Evolutionary conservation across 2,797 vertebrate species (phyloP), one percentile per base, ranked within the genome.

Genomic region (Cuniculus paca): DNA sequence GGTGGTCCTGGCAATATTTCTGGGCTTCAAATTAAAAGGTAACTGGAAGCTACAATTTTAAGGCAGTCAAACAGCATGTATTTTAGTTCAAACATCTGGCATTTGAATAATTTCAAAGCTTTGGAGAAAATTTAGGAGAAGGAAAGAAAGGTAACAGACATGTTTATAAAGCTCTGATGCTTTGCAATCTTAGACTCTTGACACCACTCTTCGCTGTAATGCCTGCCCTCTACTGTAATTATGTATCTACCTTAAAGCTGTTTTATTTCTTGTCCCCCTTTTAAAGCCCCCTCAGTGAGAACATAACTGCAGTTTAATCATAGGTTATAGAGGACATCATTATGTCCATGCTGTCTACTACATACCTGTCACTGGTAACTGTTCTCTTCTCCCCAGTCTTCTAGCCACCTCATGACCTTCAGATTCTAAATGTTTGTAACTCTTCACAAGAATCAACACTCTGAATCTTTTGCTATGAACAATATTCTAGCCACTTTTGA

Each of bases 21-120:
- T 96, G 90, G 91, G 77, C 45, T 97, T 95, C 94, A 96, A 96
- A 98, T 97, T 91, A 95, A 96, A 97, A 96, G 96, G 94, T 97
- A 97, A 98, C 89, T 93, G 94, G 85, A 96, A 94, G 94, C 58
- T 90, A 90, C 91, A 93, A 94, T 97, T 97, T 95, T 87, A 63
- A 95, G 70, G 85, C 84, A 88, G 82, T 96, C 82, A 88, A 95
- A 97, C 72, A 96, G 91, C 95, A 95, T 86, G 90, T 88, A 83
- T 70, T 96, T 98, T 89, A 93, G 89, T 58, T 89, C 45, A 79
- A 95, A 98, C 96, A 97, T 97, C 93, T 97, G 95, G 94, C 52
- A 91, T 77, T 39, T 82, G 48, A 50, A 89, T 54, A 52, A 95
- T 83, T 94, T 95, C 79, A 61, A 65, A 94, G 88, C 95, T 95